A percentile compares a stretch with the other conserved stretches of the same genome.
Conservation (phyloP, 2,888 invertebrate genomes). For the Aporophyla nigra region DNA sequence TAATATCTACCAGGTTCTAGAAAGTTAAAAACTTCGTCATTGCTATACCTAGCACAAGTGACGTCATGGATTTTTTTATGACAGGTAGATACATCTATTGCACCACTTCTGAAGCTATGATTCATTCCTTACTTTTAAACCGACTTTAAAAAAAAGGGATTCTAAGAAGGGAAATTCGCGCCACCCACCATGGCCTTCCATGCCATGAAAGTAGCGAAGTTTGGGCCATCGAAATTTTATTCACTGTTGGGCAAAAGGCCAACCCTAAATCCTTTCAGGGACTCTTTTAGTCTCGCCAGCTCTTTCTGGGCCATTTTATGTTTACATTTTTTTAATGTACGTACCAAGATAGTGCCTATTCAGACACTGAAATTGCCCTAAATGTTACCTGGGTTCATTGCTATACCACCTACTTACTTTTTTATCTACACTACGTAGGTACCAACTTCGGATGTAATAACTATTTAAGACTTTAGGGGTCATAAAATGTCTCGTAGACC, state of each 20-base stretch:
- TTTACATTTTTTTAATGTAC: neutral
- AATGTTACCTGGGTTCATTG: slow-evolving; percentile 4
- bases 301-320: neutral
- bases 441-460: neutral
- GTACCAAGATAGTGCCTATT: neutral
- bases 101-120: slow-evolving; percentile 24
- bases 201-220: no score
- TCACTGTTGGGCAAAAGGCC: no score
- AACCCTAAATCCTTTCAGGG: no score
- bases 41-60: slow-evolving; percentile 3
- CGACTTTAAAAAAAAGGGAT: no score
- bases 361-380: neutral
- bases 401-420: neutral
- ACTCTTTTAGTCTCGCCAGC: no score
- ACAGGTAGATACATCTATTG: neutral
- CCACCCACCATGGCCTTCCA: no score
- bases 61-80: slow-evolving; percentile 21
- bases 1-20: neutral
- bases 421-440: neutral
- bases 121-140: slow-evolving; percentile 9
- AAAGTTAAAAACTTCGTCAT: slow-evolving; percentile 1
- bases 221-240: no score
- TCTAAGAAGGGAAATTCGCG: neutral
- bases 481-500: slow-evolving; percentile 7
- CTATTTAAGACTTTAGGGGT: neutral